phyloP scores from a whole-genome alignment of 2,888 invertebrate genomes.

The Atethmia centrago region DNA sequence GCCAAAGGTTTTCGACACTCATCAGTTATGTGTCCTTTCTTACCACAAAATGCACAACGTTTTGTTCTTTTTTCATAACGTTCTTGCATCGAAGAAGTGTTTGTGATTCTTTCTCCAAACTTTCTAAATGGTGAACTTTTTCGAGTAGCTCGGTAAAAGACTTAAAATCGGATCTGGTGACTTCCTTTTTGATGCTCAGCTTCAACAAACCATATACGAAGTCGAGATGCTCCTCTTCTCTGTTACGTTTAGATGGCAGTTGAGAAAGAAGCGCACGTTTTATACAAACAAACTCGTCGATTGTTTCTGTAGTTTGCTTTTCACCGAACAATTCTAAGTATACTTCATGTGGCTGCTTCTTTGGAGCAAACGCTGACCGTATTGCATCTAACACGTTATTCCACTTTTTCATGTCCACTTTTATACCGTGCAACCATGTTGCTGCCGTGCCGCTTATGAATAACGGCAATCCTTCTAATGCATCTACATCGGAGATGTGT shows the following conservation, averaged over 20 bases:
- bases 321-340: no score
- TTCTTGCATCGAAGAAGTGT: no score
- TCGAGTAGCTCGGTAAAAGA: not conserved
- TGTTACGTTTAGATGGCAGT: no score
- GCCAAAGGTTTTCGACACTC: not conserved
- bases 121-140: not conserved
- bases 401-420: no score
- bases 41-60: not conserved
- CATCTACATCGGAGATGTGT: no score
- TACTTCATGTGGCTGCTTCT: no score
- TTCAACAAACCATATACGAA: no score
- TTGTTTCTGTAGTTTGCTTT: no score
- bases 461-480: slow-evolving; percentile 3
- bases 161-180: not conserved
- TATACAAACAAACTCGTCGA: no score
- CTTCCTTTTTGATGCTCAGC: not conserved
- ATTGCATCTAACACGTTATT: not conserved
- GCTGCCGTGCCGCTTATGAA: not conserved
- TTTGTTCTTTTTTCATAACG: not conserved
- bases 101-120: not conserved
- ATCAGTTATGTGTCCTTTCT: not conserved
- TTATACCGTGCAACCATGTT: not conserved
- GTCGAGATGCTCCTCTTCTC: no score
- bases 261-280: no score
- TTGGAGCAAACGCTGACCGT: slow-evolving; percentile 3